These are phyloP conservation scores for Thymelicus lineola DNA, from an alignment of 2,888 invertebrate species.

Conservation along the genomic window DNA sequence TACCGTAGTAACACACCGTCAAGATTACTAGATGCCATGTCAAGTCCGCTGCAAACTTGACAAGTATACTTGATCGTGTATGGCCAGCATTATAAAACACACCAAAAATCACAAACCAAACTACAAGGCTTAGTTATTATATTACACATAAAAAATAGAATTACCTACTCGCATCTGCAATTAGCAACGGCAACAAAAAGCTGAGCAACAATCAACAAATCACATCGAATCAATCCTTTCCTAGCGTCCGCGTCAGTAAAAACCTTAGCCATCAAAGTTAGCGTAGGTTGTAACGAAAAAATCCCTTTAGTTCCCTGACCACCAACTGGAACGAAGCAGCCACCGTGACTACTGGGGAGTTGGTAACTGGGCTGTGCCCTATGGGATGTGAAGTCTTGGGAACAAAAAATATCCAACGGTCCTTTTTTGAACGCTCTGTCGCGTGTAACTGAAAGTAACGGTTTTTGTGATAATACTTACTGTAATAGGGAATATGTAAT, in stretches of 20 bases:
- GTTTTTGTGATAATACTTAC: constrained; percentile 38
- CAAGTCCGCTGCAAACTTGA: no score
- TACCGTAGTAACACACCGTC: no score
- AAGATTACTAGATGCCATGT: no score
- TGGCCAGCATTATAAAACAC: no score
- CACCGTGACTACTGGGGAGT: constrained; percentile 59
- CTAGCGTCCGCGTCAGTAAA: neutral
- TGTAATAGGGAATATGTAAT: neutral
- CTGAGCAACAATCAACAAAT: neutral
- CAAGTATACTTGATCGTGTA: no score
- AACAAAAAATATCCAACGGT: constrained; percentile 24
- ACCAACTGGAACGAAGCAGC: constrained; percentile 58
- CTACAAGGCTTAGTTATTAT: no score
- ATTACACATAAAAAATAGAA: neutral
- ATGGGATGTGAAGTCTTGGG: constrained; percentile 47
- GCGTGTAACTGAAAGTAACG: constrained; percentile 42
- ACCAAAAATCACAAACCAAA: no score
- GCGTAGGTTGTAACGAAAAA: constrained; percentile 46
- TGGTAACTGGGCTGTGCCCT: constrained; percentile 57
- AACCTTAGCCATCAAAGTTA: constrained; percentile 25
- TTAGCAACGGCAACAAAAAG: neutral
- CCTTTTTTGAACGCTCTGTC: constrained; percentile 10
- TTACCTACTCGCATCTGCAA: neutral
- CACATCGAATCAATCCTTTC: constrained; percentile 12
- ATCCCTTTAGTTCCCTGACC: constrained; percentile 51